Evolutionary conservation across 2,797 vertebrate genomes (phyloP).

Genomic region (Leptoclinus maculatus): DNA sequence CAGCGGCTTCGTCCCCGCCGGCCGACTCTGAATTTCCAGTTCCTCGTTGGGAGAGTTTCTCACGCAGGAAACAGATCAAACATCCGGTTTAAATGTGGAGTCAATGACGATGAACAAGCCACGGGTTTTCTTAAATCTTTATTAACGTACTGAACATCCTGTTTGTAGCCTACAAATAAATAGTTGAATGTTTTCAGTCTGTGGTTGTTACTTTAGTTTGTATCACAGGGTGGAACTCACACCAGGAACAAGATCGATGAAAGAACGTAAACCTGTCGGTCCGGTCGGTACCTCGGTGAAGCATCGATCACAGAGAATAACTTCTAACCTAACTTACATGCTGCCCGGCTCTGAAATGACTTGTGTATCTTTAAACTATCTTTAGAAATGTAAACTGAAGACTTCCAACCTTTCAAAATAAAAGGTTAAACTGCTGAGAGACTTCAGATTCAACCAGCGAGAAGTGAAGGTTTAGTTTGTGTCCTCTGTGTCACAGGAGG

Average conservation of each 20-base stretch:
- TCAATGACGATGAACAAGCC: conserved; percentile 2
- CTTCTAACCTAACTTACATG: neutral
- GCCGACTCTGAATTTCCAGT: too few relatives aligned
- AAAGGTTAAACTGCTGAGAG: neutral
- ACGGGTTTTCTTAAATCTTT: conserved; percentile 62
- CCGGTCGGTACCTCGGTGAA: neutral
- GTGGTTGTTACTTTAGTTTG: conserved; percentile 44
- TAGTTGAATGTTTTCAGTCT: conserved; percentile 54
- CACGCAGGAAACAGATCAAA: neutral
- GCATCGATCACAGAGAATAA: too few relatives aligned
- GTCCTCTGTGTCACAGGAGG: neutral
- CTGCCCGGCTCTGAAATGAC: neutral
- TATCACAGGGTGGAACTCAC: conserved; percentile 22
- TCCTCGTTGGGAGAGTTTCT: too few relatives aligned
- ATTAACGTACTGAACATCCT: conserved; percentile 76
- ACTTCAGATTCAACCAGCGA: conserved; percentile 36
- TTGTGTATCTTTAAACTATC: too few relatives aligned
- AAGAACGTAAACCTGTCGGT: too few relatives aligned
- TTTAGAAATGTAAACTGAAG: conserved; percentile 14
- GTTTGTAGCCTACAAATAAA: conserved; percentile 82
- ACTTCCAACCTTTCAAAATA: neutral
- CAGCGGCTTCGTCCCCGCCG: too few relatives aligned
- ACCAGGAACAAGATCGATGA: too few relatives aligned
- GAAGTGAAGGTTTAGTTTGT: conserved; percentile 14
- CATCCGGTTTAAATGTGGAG: conserved; percentile 1